These are phyloP conservation scores for Nylanderia fulva DNA, from an alignment of 1,140 invertebrate species.

Conservation along the genomic window DNA sequence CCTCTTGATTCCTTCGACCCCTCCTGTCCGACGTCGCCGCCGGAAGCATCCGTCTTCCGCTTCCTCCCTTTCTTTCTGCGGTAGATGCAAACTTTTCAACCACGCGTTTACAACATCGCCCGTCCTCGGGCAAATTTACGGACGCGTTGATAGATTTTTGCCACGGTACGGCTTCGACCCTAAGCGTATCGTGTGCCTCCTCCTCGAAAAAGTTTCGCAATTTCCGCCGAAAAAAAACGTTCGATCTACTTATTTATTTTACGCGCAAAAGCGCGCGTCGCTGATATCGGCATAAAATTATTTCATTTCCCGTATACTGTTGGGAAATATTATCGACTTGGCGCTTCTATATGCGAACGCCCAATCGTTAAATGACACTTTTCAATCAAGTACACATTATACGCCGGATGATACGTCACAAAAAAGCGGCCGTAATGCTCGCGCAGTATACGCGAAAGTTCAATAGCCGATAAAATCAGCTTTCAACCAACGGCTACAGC, in stretches of 20 bases:
- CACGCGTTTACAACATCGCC: constrained; percentile 46
- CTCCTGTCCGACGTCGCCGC: constrained; percentile 43
- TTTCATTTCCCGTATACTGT: constrained; percentile 29
- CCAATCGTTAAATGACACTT: constrained; percentile 30
- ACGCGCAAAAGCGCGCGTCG: background rate
- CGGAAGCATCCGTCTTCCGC: constrained; percentile 36
- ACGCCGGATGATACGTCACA: background rate
- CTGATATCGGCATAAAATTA: constrained; percentile 43
- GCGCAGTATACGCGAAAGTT: background rate
- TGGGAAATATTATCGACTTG: constrained; percentile 21
- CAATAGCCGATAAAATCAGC: constrained; percentile 50
- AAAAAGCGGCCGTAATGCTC: background rate
- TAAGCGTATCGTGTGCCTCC: background rate
- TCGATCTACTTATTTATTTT: constrained; percentile 19
- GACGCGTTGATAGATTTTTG: constrained; percentile 44
- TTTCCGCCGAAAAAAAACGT: constrained; percentile 23
- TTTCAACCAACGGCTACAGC: constrained; percentile 6
- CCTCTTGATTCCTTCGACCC: constrained; percentile 54
- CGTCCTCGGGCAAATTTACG: constrained; percentile 18
- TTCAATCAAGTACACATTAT: background rate
- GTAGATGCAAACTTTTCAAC: constrained; percentile 49
- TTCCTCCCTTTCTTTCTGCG: background rate
- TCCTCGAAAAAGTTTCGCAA: constrained; percentile 48
- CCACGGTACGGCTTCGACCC: background rate
- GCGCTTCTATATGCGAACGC: too few relatives aligned